phyloP scores from a whole-genome alignment of 2,888 invertebrate species.

The Eupsilia transversa region DNA sequence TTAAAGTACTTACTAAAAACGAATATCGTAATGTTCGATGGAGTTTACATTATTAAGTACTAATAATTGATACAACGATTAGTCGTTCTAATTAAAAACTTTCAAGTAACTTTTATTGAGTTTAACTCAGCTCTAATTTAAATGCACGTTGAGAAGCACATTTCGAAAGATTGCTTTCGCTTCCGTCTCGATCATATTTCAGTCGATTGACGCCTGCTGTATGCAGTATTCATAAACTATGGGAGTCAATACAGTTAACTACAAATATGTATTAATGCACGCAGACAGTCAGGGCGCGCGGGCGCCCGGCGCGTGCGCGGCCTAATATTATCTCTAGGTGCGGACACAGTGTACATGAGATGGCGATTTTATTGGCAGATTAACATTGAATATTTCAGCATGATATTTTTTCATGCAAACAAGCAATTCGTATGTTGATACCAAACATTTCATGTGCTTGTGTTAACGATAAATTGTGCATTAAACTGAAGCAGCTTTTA shows the following conservation, averaged over 20 bases:
- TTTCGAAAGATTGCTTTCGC: slow-evolving; percentile 48
- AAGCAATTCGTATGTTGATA: not conserved
- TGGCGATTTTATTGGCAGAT: slow-evolving; percentile 41
- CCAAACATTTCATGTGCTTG: not conserved
- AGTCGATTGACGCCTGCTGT: slow-evolving; percentile 58
- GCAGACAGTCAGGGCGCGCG: slow-evolving; percentile 72
- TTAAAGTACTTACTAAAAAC: not conserved
- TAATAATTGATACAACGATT: not conserved
- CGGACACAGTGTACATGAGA: slow-evolving; percentile 47
- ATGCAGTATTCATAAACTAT: slow-evolving; percentile 71
- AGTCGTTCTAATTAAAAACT: slow-evolving; percentile 6
- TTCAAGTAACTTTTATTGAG: slow-evolving; percentile 28
- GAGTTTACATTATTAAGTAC: not conserved
- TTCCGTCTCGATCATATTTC: slow-evolving; percentile 62
- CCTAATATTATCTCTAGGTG: slow-evolving; percentile 68
- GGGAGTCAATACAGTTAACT: slow-evolving; percentile 75
- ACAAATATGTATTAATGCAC: slow-evolving; percentile 73
- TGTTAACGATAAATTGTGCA: not conserved
- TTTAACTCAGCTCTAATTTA: slow-evolving; percentile 39
- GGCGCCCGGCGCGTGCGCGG: slow-evolving; percentile 71
- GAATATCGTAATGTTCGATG: not conserved
- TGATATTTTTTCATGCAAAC: not conserved
- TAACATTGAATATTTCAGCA: not conserved
- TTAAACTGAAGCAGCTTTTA: no score
- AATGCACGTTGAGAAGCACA: slow-evolving; percentile 31